These are phyloP conservation scores for Coreoperca whiteheadi DNA, from an alignment of 2,113 vertebrate genomes.

Conservation along the genomic window DNA sequence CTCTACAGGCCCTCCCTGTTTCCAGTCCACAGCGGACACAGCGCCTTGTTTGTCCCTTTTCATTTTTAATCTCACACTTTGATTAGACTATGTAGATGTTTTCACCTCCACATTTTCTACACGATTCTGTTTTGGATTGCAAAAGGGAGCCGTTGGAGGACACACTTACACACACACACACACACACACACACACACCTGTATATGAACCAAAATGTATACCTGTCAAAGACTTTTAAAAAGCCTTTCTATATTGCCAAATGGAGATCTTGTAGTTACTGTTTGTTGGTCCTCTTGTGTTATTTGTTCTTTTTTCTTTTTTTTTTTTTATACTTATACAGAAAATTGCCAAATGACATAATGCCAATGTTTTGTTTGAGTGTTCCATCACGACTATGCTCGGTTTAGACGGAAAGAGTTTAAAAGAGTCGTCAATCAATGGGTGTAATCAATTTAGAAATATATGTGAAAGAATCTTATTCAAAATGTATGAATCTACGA, in stretches of 20 bases:
- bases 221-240: slow-evolving; percentile 63
- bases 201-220: slow-evolving; percentile 78
- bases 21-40: slow-evolving; percentile 39
- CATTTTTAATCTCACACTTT: slow-evolving; percentile 58
- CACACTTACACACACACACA: slow-evolving; percentile 36
- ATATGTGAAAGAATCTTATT: slow-evolving; percentile 19
- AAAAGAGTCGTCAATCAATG: slow-evolving; percentile 14
- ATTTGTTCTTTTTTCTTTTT: slow-evolving; percentile 36
- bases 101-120: slow-evolving; percentile 66
- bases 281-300: slow-evolving; percentile 68
- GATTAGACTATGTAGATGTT: slow-evolving; percentile 54
- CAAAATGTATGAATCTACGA: slow-evolving; percentile 12
- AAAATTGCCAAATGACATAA: slow-evolving; percentile 81
- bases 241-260: slow-evolving; percentile 82
- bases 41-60: slow-evolving; percentile 53
- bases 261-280: slow-evolving; percentile 76
- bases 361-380: slow-evolving; percentile 72
- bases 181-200: slow-evolving; percentile 50
- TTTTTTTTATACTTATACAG: slow-evolving; percentile 57
- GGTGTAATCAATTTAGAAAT: slow-evolving; percentile 45
- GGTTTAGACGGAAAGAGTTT: slow-evolving; percentile 15
- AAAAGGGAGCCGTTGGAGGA: slow-evolving; percentile 74
- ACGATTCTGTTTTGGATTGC: slow-evolving; percentile 71
- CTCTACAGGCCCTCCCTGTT: slow-evolving; percentile 50
- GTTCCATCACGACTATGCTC: slow-evolving; percentile 41